Conservation (phyloP, 2,888 invertebrate species). For the Trilocha varians region DNA sequence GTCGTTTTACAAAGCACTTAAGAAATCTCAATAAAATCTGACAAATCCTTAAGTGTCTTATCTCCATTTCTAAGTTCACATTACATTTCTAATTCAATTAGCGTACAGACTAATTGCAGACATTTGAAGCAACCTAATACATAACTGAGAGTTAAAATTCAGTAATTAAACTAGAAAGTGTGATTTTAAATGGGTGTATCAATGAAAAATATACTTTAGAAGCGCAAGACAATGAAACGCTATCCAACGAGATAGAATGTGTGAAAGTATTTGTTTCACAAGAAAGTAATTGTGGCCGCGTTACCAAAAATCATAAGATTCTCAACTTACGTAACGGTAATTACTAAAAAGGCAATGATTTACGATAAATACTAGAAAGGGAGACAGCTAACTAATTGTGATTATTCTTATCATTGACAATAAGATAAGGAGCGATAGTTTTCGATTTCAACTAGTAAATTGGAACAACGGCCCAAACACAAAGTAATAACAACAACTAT, state of each 20-base stretch:
- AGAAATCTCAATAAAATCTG: slow-evolving; percentile 8
- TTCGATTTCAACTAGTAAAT: too few relatives aligned
- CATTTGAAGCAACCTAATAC: slow-evolving; percentile 4
- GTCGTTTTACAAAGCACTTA: neutral
- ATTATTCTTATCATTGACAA: too few relatives aligned
- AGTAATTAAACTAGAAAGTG: slow-evolving; percentile 11
- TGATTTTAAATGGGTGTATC: slow-evolving; percentile 1
- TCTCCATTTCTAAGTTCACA: too few relatives aligned
- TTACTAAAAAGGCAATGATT: neutral
- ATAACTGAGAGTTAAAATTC: neutral
- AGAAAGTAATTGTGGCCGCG: slow-evolving; percentile 31
- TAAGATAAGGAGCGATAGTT: too few relatives aligned
- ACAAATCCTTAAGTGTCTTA: too few relatives aligned
- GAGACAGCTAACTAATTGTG: too few relatives aligned
- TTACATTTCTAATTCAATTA: neutral
- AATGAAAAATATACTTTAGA: neutral
- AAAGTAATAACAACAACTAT: too few relatives aligned
- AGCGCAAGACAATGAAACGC: neutral
- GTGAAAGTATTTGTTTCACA: slow-evolving; percentile 35
- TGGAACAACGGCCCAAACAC: too few relatives aligned
- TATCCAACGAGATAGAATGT: slow-evolving; percentile 25
- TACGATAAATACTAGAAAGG: too few relatives aligned
- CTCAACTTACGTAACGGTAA: slow-evolving; percentile 7
- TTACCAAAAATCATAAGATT: slow-evolving; percentile 15
- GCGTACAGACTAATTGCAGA: slow-evolving; percentile 2